Conservation (phyloP, 2,888 invertebrate species). For the Drosophila acutilabella region DNA sequence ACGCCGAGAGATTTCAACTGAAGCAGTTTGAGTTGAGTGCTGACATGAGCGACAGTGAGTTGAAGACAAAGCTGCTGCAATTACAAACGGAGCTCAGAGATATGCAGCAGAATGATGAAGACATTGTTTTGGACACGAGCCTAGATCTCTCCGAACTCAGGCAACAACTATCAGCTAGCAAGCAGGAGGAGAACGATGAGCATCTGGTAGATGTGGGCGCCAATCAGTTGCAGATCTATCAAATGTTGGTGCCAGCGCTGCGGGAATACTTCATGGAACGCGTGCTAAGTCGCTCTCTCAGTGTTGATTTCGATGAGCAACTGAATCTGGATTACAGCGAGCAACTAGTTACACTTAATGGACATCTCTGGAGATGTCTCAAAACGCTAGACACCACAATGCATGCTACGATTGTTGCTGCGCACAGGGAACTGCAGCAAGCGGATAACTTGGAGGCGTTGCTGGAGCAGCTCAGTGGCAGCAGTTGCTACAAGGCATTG, state of each 20-base stretch:
- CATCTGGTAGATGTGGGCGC: constrained; percentile 33
- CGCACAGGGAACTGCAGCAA: constrained; percentile 54
- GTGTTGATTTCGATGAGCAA: constrained; percentile 46
- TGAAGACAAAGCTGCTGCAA: constrained; percentile 22
- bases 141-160: constrained; percentile 42
- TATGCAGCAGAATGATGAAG: background rate
- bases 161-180: constrained; percentile 11
- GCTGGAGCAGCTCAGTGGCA: constrained; percentile 55
- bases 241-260: constrained; percentile 51
- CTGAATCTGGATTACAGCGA: constrained; percentile 74
- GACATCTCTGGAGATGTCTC: constrained; percentile 67
- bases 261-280: constrained; percentile 78
- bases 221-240: constrained; percentile 21
- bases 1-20: constrained; percentile 33
- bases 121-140: background rate
- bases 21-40: constrained; percentile 51
- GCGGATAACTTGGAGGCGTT: constrained; percentile 53
- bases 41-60: background rate
- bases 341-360: constrained; percentile 67
- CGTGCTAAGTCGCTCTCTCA: constrained; percentile 50
- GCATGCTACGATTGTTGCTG: constrained; percentile 52
- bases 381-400: constrained; percentile 51
- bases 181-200: constrained; percentile 21
- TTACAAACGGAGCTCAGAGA: constrained; percentile 44
- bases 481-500: constrained; percentile 72